These are phyloP conservation scores for Nasua narica DNA, from an alignment of 2,797 vertebrate species.

Conservation along the genomic window DNA sequence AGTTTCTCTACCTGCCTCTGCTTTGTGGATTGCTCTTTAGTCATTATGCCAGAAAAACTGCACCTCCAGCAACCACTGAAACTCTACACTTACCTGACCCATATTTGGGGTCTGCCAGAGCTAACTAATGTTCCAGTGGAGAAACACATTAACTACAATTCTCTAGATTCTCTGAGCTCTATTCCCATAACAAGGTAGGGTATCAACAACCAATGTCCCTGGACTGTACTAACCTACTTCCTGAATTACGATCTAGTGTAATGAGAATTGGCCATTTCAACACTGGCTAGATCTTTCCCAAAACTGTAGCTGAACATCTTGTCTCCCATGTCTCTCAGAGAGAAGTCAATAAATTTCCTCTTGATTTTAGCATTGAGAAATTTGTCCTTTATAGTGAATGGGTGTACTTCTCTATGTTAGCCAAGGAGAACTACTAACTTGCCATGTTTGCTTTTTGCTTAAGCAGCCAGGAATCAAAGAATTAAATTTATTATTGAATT, in stretches of 20 bases:
- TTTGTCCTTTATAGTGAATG: not conserved
- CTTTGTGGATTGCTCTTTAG: not conserved
- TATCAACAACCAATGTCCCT: constrained; percentile 2
- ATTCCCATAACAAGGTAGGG: constrained; percentile 24
- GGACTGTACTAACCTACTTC: constrained; percentile 53
- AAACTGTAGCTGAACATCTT: not conserved
- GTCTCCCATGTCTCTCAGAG: not conserved
- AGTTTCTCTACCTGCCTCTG: not conserved
- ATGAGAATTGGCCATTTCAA: constrained; percentile 35
- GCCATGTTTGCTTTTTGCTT: not conserved
- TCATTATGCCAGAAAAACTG: not conserved
- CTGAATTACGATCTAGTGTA: constrained; percentile 35
- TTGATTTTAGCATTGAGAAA: not conserved
- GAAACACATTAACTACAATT: not conserved
- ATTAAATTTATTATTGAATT: constrained; percentile 25
- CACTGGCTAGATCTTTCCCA: constrained; percentile 27
- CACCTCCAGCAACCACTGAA: not conserved
- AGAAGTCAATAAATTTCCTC: constrained; percentile 1
- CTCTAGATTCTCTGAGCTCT: constrained; percentile 19
- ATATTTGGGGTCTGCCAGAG: not conserved
- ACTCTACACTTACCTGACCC: not conserved
- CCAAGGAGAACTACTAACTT: not conserved
- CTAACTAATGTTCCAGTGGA: constrained; percentile 7
- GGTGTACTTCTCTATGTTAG: not conserved
- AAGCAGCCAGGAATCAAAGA: constrained; percentile 24